Evolutionary conservation across 2,888 invertebrate species (phyloP), one percentile per base, ranked within the genome.

Genomic region (Acronicta psi): DNA sequence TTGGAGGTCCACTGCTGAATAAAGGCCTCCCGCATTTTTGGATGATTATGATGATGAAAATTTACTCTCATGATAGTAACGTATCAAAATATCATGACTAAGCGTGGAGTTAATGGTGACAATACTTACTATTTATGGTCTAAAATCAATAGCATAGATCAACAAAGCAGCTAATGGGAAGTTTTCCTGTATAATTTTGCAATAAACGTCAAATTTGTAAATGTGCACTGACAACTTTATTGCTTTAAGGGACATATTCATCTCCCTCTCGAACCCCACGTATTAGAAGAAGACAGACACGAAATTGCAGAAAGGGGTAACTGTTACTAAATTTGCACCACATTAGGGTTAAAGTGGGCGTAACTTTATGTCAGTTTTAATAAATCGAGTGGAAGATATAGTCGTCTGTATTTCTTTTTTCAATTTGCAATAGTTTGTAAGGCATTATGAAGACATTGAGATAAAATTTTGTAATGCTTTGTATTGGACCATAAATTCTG

Each of bases 311-410:
- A 46, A 80, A 80, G 77, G 80, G 83, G 81, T 81, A 71, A 68
- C 72, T 65, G 70, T 73, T 65, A 69, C 57, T 58, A 65, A 79
- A 85, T 85, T 88, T 83, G 83, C 79, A 79, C 69, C 75, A 79
- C 73, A 75, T 82, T 83, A 88, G 87, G 89, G 91, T 87, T 84
- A 85, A 90, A 90, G 89, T 87, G 83, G 92, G 93, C 92, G 93
- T 86, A 77, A 78, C 84, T 81, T 63, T 59, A 85, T 86, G 92
- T 89, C 91, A 88, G 79, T 86, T 88, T 85, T 90, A 92, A 92
- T 87, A 91, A 91, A 93, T 93, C 85, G 86, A 74, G 77, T 74
- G 86, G 85, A 91, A 92, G 85, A 82, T 86, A 87, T 85, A 77
- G 79, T 65, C 69, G 63, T 68, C 69, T 68, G 59, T 64, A 13